A percentile compares a stretch with the other conserved stretches of the same genome.
phyloP scores from a whole-genome alignment of 2,888 invertebrate species.

The Epinotia brunnichana region DNA sequence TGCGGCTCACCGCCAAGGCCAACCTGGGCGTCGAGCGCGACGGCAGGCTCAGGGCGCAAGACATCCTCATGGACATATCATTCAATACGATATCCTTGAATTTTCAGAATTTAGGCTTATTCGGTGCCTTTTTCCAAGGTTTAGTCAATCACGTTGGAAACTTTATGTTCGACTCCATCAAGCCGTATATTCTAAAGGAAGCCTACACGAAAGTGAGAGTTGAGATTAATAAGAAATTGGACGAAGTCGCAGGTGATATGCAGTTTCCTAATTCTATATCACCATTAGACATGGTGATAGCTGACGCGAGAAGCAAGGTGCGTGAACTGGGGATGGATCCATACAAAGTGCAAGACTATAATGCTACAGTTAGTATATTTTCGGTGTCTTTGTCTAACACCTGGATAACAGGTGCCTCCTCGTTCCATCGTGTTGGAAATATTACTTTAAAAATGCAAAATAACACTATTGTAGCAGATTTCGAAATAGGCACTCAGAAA shows the following conservation, averaged over 20 bases:
- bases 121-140: slow-evolving; percentile 85
- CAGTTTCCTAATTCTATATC: slow-evolving; percentile 90
- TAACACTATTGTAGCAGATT: slow-evolving; percentile 85
- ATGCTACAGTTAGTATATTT: slow-evolving; percentile 88
- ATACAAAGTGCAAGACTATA: slow-evolving; percentile 88
- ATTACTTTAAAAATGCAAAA: slow-evolving; percentile 89
- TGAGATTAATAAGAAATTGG: slow-evolving; percentile 87
- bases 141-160: slow-evolving; percentile 89
- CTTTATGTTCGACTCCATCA: slow-evolving; percentile 90
- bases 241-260: slow-evolving; percentile 83
- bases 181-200: slow-evolving; percentile 88
- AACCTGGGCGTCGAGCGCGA: slow-evolving; percentile 85
- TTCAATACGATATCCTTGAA: slow-evolving; percentile 88
- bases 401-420: slow-evolving; percentile 90
- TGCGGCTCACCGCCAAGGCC: slow-evolving; percentile 85
- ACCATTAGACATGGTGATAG: slow-evolving; percentile 89
- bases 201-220: slow-evolving; percentile 86
- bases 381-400: slow-evolving; percentile 88
- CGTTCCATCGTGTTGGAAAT: slow-evolving; percentile 92
- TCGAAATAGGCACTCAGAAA: slow-evolving; percentile 91
- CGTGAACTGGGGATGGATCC: slow-evolving; percentile 88
- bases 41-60: slow-evolving; percentile 87
- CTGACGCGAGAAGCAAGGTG: slow-evolving; percentile 87
- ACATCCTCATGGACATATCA: slow-evolving; percentile 88
- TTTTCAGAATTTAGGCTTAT: slow-evolving; percentile 88